Base-by-base conservation (phyloP, 2,888 invertebrate genomes). In the Plagodis pulveraria region DNA sequence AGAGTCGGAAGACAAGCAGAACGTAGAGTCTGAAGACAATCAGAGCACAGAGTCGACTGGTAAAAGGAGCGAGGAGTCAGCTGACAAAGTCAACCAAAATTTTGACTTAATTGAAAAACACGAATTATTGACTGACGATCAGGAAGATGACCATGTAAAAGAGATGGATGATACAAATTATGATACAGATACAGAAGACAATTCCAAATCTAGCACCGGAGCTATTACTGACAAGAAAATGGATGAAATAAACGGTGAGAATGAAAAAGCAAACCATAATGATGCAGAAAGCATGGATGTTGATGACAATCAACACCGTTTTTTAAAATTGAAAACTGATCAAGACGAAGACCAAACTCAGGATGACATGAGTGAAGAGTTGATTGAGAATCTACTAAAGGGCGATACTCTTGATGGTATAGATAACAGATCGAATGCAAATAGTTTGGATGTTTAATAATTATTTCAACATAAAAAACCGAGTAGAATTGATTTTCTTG, bases 351-450 rank as follows among this genome's bases (percentile, higher is more conserved):
- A 76, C 48, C 80, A 82, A 70, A 63, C 63, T 34, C 77, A 83
- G 57, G 86, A 85, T 62, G 89, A 89, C 66, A 84, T 86, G 73
- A 86, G 82, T 69, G 86, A 87, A 41, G 86, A 89, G 64, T 74
- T 84, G 74, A 88, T 88, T 62, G 84, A 89, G 62, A 81, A 73
- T 58, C 76, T 89, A 52, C 71, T 89, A 52, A 83, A 84, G 63
- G 87, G 81, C 62, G 84, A 85, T 61, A 77, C 71, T 58, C 65
- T 67, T 56, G 74, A 66, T 34, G 77, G 63, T 58, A 56, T 58
- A 8, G 61, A 60, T 50, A 62, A 58, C 44, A 51, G 66, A 34
- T 55, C 50, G 6, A 59, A 60, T 52, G 33, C 47, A 35, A 60
- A 53, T 45, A 61, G 52, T 45, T 22, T 56, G 66, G 66, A 70